These are phyloP conservation scores for Strigops habroptila DNA, from an alignment of 2,113 vertebrate species.

Conservation along the genomic window DNA sequence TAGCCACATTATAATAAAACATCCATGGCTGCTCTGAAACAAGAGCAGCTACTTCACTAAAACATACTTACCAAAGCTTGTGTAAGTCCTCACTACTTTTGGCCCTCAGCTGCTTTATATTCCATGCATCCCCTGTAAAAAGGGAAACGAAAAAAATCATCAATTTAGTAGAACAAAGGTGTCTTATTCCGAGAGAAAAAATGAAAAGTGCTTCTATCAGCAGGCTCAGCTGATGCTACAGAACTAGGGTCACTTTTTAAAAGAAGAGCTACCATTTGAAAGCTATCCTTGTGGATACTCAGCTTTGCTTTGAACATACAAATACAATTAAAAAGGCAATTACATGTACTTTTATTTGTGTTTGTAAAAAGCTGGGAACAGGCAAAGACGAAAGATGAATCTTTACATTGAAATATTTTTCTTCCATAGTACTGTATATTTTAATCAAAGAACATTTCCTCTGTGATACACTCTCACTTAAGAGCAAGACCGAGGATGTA, in stretches of 20 bases:
- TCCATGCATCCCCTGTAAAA: slow-evolving; percentile 88
- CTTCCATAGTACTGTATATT: not conserved
- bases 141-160: not conserved
- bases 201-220: not conserved
- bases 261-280: not conserved
- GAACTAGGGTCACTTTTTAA: not conserved
- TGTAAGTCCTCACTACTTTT: slow-evolving; percentile 96
- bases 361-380: not conserved
- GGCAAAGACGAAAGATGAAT: not conserved
- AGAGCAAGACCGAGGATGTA: not conserved
- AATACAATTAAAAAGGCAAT: not conserved
- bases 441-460: not conserved
- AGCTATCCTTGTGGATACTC: not conserved
- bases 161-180: not conserved
- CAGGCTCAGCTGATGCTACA: not conserved
- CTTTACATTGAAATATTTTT: not conserved
- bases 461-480: not conserved
- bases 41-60: not conserved
- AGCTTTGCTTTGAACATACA: not conserved
- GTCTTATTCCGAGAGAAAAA: not conserved
- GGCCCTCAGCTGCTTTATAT: slow-evolving; percentile 83
- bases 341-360: accelerated
- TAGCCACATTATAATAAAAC: not conserved
- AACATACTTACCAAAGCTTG: slow-evolving; percentile 87
- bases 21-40: not conserved